A percentile compares a stretch with the other conserved stretches of the same genome.
These are phyloP conservation scores for Spheniscus mendiculus DNA, from an alignment of 2,113 vertebrate genomes.

Conservation along the genomic window DNA sequence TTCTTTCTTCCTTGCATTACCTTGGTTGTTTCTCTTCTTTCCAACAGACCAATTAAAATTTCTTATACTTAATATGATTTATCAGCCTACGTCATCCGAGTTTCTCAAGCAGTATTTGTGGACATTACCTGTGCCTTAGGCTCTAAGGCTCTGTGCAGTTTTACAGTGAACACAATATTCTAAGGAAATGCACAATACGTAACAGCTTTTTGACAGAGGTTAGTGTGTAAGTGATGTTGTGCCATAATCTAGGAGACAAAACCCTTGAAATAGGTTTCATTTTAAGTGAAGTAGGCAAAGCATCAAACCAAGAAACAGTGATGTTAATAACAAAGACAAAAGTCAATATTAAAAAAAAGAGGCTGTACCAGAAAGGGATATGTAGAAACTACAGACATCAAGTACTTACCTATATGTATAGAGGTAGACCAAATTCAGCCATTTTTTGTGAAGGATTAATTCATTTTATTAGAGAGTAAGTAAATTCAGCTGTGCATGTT, in stretches of 20 bases:
- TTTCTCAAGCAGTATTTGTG: background rate
- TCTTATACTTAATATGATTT: background rate
- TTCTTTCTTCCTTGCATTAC: background rate
- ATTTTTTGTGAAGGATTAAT: conserved; percentile 13
- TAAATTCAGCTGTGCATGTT: conserved; percentile 72
- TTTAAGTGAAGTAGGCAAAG: background rate
- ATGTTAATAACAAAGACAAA: background rate
- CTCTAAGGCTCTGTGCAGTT: background rate
- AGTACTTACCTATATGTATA: background rate
- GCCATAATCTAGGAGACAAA: background rate
- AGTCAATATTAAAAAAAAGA: background rate
- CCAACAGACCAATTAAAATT: background rate
- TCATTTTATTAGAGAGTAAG: conserved; percentile 72
- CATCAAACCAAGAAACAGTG: background rate
- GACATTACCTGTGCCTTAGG: background rate
- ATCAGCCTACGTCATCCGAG: background rate
- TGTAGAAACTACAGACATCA: background rate
- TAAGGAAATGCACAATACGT: background rate
- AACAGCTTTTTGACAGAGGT: background rate
- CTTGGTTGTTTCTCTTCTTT: background rate
- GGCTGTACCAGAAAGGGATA: background rate
- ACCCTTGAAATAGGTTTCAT: background rate
- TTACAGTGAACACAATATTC: background rate
- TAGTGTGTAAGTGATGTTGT: background rate
- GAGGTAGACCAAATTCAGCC: background rate